Percentiles rank a stretch among this genome's conserved stretches.
Conservation (phyloP, 2,113 vertebrate genomes). For the Chitala chitala region DNA sequence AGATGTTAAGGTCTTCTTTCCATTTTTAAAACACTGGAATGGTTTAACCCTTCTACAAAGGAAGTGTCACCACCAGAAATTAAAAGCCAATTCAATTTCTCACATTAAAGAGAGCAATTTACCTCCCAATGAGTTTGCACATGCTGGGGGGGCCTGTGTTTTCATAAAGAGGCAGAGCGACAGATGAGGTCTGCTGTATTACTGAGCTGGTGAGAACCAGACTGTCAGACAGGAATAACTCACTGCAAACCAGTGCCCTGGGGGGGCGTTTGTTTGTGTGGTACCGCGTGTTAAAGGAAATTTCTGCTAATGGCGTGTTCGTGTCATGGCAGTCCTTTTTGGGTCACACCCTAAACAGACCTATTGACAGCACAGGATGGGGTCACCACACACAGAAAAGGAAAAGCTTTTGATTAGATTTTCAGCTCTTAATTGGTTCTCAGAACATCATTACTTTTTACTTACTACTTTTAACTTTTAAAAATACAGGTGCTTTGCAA, state of each 20-base stretch:
- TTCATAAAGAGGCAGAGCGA: neutral
- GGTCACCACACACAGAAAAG: no score
- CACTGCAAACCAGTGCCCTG: neutral
- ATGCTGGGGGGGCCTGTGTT: neutral
- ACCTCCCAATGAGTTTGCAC: conserved; percentile 6
- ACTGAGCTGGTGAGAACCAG: neutral
- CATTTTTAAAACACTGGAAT: conserved; percentile 21
- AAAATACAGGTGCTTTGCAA: no score
- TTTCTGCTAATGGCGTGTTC: neutral
- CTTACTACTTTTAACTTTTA: no score
- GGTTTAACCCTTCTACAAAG: conserved; percentile 19
- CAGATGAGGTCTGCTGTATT: neutral
- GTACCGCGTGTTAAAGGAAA: neutral
- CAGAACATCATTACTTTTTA: no score
- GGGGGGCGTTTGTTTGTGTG: no score
- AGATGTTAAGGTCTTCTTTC: conserved; percentile 14
- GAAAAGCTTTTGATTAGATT: no score
- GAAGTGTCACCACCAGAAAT: conserved; percentile 19
- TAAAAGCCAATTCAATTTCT: conserved; percentile 20
- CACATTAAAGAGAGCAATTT: conserved; percentile 21
- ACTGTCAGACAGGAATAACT: neutral
- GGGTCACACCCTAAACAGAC: no score
- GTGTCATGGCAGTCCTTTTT: neutral
- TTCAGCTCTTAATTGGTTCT: no score
- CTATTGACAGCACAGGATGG: no score